These are phyloP conservation scores for Watsonalla cultraria DNA, from an alignment of 2,888 invertebrate species.

Conservation along the genomic window DNA sequence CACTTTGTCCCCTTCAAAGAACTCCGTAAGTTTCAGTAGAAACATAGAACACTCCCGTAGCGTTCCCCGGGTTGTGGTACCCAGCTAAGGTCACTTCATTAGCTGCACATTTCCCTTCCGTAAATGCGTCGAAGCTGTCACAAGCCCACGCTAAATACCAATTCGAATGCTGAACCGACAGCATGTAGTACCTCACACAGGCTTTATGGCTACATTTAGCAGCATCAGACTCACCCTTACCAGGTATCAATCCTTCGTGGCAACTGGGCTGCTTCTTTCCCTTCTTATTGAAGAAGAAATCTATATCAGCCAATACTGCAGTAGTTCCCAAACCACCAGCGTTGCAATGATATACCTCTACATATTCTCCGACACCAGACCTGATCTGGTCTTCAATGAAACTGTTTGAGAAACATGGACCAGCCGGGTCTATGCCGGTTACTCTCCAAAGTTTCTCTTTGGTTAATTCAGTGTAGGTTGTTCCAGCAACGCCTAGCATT, in stretches of 20 bases:
- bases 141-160: conserved; percentile 61
- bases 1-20: too few relatives aligned
- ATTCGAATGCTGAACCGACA: conserved; percentile 48
- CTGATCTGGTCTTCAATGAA: conserved; percentile 66
- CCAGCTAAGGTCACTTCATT: conserved; percentile 62
- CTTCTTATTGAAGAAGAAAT: conserved; percentile 79
- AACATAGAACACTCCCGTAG: conserved; percentile 62
- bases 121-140: conserved; percentile 50
- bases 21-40: conserved; percentile 55
- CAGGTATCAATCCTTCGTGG: conserved; percentile 49
- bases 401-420: conserved; percentile 66
- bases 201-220: conserved; percentile 68
- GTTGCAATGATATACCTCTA: conserved; percentile 81
- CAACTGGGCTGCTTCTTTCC: conserved; percentile 78
- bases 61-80: conserved; percentile 64
- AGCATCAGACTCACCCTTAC: conserved; percentile 54
- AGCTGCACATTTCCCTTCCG: conserved; percentile 48
- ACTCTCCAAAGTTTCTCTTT: conserved; percentile 54
- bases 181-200: conserved; percentile 55
- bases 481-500: conserved; percentile 54
- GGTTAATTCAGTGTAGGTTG: conserved; percentile 44
- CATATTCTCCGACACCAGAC: conserved; percentile 75
- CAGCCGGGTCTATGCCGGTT: conserved; percentile 67
- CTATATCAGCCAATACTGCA: conserved; percentile 73
- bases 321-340: conserved; percentile 74